phyloP scores from a whole-genome alignment of 2,888 invertebrate species.

The Buathra laborator region DNA sequence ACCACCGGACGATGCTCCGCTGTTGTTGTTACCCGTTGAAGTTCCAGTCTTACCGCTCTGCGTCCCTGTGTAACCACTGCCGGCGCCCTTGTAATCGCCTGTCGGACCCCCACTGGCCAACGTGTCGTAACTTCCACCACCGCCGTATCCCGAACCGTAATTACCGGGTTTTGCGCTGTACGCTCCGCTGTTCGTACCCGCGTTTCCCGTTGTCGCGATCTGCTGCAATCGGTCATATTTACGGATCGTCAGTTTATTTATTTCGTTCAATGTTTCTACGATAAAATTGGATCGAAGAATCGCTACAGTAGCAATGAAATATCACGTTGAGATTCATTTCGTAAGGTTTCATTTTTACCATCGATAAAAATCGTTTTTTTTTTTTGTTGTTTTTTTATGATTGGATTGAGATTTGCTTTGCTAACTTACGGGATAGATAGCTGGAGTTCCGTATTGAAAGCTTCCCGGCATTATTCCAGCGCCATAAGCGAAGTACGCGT shows the following conservation, averaged over 20 bases:
- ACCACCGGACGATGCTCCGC: conserved; percentile 86
- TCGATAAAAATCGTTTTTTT: background rate
- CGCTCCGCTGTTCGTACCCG: conserved; percentile 89
- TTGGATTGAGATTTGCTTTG: background rate
- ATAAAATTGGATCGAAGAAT: too few species aligned
- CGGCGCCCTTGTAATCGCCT: conserved; percentile 82
- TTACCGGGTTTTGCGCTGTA: conserved; percentile 90
- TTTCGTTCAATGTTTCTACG: background rate
- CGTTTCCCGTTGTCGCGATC: conserved; percentile 91
- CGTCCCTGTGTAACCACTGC: conserved; percentile 82
- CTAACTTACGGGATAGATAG: conserved; percentile 89
- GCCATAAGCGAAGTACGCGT: conserved; percentile 91
- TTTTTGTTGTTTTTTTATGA: background rate
- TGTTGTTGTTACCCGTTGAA: conserved; percentile 82
- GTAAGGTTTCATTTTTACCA: too few species aligned
- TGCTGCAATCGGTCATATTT: conserved; percentile 85
- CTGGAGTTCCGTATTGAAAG: conserved; percentile 90
- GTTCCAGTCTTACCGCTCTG: conserved; percentile 84
- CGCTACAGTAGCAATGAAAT: too few species aligned
- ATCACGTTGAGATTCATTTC: too few species aligned
- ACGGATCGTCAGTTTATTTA: conserved; percentile 4
- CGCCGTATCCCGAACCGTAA: conserved; percentile 90
- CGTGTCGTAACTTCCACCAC: conserved; percentile 84
- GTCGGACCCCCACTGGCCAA: conserved; percentile 82
- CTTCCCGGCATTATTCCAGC: conserved; percentile 89